Percentiles rank a stretch among this genome's conserved stretches.
These are phyloP conservation scores for Catharus ustulatus DNA, from an alignment of 2,797 vertebrate species.

Conservation along the genomic window DNA sequence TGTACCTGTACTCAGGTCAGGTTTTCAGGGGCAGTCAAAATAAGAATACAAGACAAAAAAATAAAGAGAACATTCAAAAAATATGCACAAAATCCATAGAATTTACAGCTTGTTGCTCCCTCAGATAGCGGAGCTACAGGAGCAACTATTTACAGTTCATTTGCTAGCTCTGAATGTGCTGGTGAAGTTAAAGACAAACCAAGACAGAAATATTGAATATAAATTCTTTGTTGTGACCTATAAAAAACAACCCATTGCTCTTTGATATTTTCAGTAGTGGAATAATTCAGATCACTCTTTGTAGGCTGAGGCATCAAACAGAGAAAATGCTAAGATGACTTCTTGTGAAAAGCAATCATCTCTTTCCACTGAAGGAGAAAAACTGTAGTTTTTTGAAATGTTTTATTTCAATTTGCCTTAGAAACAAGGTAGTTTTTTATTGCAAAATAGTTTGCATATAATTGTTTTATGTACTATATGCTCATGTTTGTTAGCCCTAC, in stretches of 20 bases:
- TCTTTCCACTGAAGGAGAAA: constrained; percentile 23
- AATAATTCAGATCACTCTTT: background rate
- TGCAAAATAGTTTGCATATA: background rate
- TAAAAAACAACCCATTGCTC: background rate
- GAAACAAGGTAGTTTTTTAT: background rate
- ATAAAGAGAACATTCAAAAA: background rate
- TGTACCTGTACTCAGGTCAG: background rate
- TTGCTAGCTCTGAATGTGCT: background rate
- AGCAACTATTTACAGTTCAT: background rate
- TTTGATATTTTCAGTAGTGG: background rate
- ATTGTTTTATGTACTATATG: background rate
- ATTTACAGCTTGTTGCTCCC: background rate
- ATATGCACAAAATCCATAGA: background rate
- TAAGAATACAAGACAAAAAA: background rate
- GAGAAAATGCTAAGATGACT: background rate
- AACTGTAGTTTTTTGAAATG: background rate
- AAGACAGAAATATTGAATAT: constrained; percentile 8
- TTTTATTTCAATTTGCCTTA: background rate
- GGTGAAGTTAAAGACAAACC: background rate
- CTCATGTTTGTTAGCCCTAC: background rate
- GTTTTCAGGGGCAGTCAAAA: background rate
- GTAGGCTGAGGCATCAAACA: background rate
- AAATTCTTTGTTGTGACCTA: constrained; percentile 1
- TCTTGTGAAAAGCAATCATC: constrained; percentile 1
- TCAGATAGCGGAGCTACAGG: background rate